Base-by-base conservation (phyloP, 2,888 invertebrate species). In the Leucoma salicis region DNA sequence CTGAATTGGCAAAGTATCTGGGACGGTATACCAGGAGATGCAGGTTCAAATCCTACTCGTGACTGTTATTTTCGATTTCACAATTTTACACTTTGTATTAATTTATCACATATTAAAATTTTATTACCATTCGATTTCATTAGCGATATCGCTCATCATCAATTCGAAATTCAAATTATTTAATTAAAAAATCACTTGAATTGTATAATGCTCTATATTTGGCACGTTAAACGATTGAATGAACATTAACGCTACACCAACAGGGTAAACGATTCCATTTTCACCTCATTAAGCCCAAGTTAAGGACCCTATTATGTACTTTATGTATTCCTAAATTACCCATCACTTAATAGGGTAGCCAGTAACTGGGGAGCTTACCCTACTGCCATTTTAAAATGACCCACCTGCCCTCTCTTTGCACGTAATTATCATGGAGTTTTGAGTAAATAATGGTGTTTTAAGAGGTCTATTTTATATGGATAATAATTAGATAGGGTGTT, bases 271-370 rank as follows among this genome's bases (percentile, higher is more conserved):
- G 81, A 66, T 70, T 79, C 84, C 75, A 81, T 87, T 87, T 83
- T 81, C 88, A 86, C 85, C 86, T 88, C 88, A 88, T 89, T 89
- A 86, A 82, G 73, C 75, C 68, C 71, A 70, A 80, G 82, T 82
- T 84, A 83, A 88, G 86, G 82, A 78, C 73, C 82, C 88, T 86
- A 87, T 89, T 89, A 88, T 88, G 83, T 88, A 89, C 87, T 89
- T 88, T 89, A 86, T 88, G 84, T 88, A 88, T 84, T 84, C 75
- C 86, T 87, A 88, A 89, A 89, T 89, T 89, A 86, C 86, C 86
- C 85, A 85, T 87, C 86, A 85, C 86, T 87, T 87, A 86, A 87
- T 82, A 83, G 83, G 82, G 81, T 77, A 73, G 66, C 75, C 63
- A 69, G 69, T 61, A 65, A 66, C 65, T 56, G 76, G 60, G 82